Base-by-base conservation (phyloP, 1,140 invertebrate species). In the Eupristina koningsbergeri region DNA sequence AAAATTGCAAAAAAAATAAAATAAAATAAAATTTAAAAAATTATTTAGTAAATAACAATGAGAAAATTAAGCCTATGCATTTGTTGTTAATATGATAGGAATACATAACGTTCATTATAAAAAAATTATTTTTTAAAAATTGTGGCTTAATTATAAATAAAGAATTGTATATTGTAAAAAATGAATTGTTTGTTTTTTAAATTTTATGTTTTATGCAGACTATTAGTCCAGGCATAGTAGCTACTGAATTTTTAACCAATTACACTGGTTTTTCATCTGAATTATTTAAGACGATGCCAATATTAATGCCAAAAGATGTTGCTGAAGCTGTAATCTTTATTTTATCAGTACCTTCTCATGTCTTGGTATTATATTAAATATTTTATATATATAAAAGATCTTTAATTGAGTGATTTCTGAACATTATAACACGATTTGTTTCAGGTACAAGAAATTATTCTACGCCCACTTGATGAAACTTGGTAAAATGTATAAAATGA, bases 301-400 rank as follows among this genome's bases (percentile, higher is more conserved):
- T 90, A 80, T 87, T 94, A 63, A 87, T 92, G 74, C 86, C 92
- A 3, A 87, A 90, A 19, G 93, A 94, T 86, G 89, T 94, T 74
- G 93, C 93, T 7, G 88, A 92, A 80, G 92, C 94, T n/a, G 91
- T 93, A 0, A 50, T 92, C 5, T 94, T 93, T 84, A 91, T 91
- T 0, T 79, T 94, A 41, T 89, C 92, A 26, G 93, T 92, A 63
- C 93, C 93, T 22, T 87, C 93, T 69, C 90, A 93, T 45, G 93
- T 94, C 29, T 91, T 93, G 87, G 91, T 93, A 87, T 73, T 67
- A 19, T n/a, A 3, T 50, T 47, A 15, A 13, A 3, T 45, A 50
- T 15, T 71, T 15, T 22, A 50, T 50, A 36, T 81, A 7, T 74
- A 11, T 45, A 45, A 45, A 45, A 45, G 41, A 67, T 58, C 8